Base-by-base conservation (phyloP, 2,888 invertebrate species). In the Sesia bembeciformis region DNA sequence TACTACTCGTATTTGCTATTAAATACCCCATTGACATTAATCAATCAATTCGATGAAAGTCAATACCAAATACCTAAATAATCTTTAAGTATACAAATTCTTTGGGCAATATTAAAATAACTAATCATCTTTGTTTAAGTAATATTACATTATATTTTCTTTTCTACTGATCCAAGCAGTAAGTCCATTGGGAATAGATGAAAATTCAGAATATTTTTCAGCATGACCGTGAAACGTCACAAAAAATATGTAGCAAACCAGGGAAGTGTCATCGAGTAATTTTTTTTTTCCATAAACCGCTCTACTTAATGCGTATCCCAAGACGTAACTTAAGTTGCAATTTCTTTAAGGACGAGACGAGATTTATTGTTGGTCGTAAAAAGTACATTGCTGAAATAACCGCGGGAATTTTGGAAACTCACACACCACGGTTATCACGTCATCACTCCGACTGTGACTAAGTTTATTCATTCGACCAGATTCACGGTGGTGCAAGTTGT, bases 301-400 rank as follows among this genome's bases (percentile, higher is more conserved):
- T 68, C 62, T 60, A 61, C 62, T 66, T 75, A 75, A 79, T 76
- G 72, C 67, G 68, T 70, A 68, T 70, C 69, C 68, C 74, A 69
- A 55, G 52, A 55, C 51, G 52, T 58, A 52, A 56, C 52, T 54
- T 41, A 51, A 52, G 56, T 49, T 50, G 55, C 52, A 51, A 52
- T 53, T 46, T 50, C 50, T 50, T 56, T 74, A 74, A 70, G 74
- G 75, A 81, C 78, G 77, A 74, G 76, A 68, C 66, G 73, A 78
- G 80, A 82, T 79, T 82, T 81, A 81, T 81, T 75, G 76, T 70
- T 61, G 68, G 65, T 74, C 79, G 76, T 81, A 82, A 81, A 82
- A 80, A 75, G 72, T 72, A 78, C 72, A 75, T 76, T 68, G 72
- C 67, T 67, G 69, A 68, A 67, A 67, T 77, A 76, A 74, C 75